These are phyloP conservation scores for Paracanthobrama guichenoti DNA, from an alignment of 2,113 vertebrate species.

Conservation along the genomic window DNA sequence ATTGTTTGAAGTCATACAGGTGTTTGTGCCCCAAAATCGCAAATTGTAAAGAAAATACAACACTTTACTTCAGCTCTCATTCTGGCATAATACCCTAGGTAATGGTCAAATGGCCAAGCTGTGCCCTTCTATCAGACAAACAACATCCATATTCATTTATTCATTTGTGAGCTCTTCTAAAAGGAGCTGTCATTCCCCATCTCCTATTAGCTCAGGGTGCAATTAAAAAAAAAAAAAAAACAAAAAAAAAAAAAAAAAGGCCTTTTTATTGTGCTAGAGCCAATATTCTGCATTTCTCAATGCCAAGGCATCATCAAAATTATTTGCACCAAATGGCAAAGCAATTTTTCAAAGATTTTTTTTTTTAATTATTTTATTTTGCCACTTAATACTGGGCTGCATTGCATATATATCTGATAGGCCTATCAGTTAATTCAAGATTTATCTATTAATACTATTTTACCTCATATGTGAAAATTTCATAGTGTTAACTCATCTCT, in stretches of 20 bases:
- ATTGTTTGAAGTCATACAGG: not conserved
- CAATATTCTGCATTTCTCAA: not conserved
- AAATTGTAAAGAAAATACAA: not conserved
- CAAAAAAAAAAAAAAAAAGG: too few species aligned
- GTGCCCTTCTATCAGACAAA: not conserved
- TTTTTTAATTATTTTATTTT: not conserved
- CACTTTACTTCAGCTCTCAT: not conserved
- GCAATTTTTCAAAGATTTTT: not conserved
- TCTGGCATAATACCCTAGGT: not conserved
- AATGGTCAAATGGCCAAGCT: not conserved
- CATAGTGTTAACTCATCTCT: not conserved
- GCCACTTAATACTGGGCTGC: not conserved
- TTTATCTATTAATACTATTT: not conserved
- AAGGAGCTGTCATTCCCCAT: not conserved
- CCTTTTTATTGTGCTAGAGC: not conserved
- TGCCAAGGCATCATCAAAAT: not conserved
- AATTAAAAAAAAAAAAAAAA: not conserved
- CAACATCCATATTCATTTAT: constrained; percentile 1
- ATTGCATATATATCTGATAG: not conserved
- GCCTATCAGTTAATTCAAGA: not conserved
- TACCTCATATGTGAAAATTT: not conserved
- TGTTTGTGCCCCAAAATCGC: not conserved
- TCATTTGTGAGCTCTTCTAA: too few species aligned
- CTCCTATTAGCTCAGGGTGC: not conserved
- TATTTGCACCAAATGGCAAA: not conserved